These are phyloP conservation scores for Microcebus lehilahytsara DNA, from an alignment of 2,113 vertebrate genomes.

Conservation along the genomic window DNA sequence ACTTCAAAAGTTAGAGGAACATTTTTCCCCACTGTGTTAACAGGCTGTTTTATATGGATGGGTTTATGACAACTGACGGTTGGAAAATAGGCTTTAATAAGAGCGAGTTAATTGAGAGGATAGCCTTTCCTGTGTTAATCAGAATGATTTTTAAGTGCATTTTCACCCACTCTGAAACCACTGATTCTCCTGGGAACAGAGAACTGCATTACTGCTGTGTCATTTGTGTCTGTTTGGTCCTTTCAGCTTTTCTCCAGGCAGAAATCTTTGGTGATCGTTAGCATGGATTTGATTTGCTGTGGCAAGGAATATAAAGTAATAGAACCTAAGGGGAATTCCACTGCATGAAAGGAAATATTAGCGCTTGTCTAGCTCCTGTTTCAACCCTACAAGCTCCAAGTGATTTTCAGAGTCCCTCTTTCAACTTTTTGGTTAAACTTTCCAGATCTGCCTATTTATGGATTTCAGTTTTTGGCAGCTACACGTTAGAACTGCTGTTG, in stretches of 20 bases:
- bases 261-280: not conserved
- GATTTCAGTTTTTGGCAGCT: not conserved
- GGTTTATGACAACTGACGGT: not conserved
- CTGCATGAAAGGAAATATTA: not conserved
- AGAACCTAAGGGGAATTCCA: not conserved
- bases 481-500: not conserved
- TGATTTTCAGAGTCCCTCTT: not conserved
- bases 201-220: not conserved
- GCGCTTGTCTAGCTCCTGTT: not conserved
- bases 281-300: not conserved
- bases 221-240: not conserved
- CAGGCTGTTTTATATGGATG: not conserved
- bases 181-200: not conserved
- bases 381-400: not conserved
- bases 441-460: not conserved
- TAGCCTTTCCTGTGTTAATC: not conserved
- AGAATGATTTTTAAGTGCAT: not conserved
- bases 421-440: not conserved
- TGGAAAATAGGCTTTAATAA: conserved; percentile 6
- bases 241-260: not conserved
- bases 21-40: not conserved
- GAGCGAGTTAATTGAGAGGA: conserved; percentile 2
- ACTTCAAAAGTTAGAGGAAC: not conserved
- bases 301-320: not conserved
- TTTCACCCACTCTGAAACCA: not conserved